phyloP scores from a whole-genome alignment of 2,113 vertebrate genomes.

The Elanoides forficatus region DNA sequence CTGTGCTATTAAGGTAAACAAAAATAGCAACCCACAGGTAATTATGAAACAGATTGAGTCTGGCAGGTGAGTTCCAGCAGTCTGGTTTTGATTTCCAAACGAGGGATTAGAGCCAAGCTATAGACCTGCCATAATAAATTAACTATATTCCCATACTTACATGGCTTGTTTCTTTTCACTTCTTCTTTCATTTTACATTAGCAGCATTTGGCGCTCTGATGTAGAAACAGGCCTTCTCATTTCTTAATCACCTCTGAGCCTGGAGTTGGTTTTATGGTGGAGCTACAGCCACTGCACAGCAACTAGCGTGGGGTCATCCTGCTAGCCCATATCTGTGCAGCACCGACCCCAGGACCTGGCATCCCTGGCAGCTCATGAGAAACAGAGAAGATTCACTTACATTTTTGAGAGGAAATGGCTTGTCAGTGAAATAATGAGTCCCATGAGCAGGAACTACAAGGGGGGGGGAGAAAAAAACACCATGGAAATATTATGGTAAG shows the following conservation, averaged over 20 bases:
- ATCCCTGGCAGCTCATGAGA: background rate
- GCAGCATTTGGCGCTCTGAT: constrained; percentile 10
- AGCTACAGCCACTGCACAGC: background rate
- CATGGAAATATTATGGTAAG: background rate
- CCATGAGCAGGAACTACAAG: background rate
- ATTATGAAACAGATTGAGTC: constrained; percentile 46
- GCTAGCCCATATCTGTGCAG: background rate
- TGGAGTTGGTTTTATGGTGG: background rate
- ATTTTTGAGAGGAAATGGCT: background rate
- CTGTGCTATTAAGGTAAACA: constrained; percentile 62
- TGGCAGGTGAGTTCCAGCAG: constrained; percentile 22
- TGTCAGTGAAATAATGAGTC: background rate
- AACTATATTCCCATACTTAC: constrained; percentile 12
- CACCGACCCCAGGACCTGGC: background rate
- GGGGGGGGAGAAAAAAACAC: background rate
- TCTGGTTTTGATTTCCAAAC: constrained; percentile 30
- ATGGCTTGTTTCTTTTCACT: constrained; percentile 48
- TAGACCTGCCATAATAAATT: constrained; percentile 56
- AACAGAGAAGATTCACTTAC: background rate
- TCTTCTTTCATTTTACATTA: constrained; percentile 67
- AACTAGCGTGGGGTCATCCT: background rate
- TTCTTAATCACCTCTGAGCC: background rate
- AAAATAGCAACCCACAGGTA: constrained; percentile 59
- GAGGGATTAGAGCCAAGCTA: constrained; percentile 36
- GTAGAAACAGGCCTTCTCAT: background rate